These are phyloP conservation scores for Squalus acanthias DNA, from an alignment of 2,797 vertebrate species.

Conservation along the genomic window DNA sequence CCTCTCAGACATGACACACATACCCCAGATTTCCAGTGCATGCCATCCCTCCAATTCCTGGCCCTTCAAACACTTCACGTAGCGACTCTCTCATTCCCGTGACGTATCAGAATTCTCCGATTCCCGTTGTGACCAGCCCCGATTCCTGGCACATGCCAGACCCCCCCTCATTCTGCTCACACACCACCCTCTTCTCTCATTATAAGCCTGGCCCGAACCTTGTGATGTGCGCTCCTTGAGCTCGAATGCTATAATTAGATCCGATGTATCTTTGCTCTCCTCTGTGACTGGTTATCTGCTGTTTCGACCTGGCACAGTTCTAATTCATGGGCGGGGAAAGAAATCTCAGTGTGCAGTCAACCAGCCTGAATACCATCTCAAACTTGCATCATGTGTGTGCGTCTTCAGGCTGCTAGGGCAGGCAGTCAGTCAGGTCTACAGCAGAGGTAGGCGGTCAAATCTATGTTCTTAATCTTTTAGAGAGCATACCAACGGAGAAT, in stretches of 20 bases:
- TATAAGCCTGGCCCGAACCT: neutral
- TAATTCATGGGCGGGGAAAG: neutral
- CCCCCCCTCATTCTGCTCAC: neutral
- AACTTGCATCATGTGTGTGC: neutral
- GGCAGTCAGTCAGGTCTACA: neutral
- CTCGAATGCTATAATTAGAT: neutral
- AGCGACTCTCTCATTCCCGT: neutral
- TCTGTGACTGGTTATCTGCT: neutral
- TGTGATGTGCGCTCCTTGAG: neutral
- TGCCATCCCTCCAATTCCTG: neutral
- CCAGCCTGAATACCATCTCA: neutral
- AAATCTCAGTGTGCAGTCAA: neutral
- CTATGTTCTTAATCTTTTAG: neutral
- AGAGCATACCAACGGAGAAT: neutral
- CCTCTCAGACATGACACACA: neutral
- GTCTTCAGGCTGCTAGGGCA: neutral
- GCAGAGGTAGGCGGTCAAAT: neutral
- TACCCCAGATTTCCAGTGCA: neutral
- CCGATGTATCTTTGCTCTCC: neutral
- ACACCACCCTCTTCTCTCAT: neutral
- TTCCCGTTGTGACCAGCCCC: neutral
- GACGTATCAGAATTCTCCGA: neutral
- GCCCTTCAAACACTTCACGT: neutral
- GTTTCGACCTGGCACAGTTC: neutral
- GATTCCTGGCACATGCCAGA: neutral